Conservation (phyloP, 2,113 vertebrate species). For the Heptranchias perlo region DNA sequence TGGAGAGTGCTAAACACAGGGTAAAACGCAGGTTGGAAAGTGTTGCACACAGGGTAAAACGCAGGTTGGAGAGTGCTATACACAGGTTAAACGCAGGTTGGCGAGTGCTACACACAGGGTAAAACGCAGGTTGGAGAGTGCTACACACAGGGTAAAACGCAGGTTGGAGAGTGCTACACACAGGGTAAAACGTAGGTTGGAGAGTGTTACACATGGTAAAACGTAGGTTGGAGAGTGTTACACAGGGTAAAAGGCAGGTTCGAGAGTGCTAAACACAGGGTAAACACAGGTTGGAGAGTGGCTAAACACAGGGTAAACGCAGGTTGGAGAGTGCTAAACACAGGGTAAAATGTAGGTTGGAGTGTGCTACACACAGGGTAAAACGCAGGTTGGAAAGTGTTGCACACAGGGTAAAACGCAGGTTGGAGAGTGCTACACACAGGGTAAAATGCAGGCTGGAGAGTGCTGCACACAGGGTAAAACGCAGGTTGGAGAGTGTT, state of each 20-base stretch:
- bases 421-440: not conserved
- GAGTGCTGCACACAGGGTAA: not conserved
- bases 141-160: not conserved
- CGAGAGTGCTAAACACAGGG: not conserved
- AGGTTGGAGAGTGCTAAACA: not conserved
- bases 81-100: not conserved
- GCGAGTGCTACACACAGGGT: not conserved
- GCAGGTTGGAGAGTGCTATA: not conserved
- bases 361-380: not conserved
- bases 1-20: not conserved
- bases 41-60: not conserved
- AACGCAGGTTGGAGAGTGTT: not conserved
- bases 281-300: not conserved
- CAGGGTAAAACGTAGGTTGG: not conserved
- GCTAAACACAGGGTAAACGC: not conserved
- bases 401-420: not conserved
- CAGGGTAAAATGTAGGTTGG: not conserved
- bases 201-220: not conserved
- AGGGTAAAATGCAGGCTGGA: not conserved
- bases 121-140: not conserved
- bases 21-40: not conserved
- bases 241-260: not conserved
- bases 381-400: not conserved
- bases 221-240: not conserved
- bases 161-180: not conserved